phyloP scores from a whole-genome alignment of 2,797 vertebrate species.

The Hozukius guyotensis region DNA sequence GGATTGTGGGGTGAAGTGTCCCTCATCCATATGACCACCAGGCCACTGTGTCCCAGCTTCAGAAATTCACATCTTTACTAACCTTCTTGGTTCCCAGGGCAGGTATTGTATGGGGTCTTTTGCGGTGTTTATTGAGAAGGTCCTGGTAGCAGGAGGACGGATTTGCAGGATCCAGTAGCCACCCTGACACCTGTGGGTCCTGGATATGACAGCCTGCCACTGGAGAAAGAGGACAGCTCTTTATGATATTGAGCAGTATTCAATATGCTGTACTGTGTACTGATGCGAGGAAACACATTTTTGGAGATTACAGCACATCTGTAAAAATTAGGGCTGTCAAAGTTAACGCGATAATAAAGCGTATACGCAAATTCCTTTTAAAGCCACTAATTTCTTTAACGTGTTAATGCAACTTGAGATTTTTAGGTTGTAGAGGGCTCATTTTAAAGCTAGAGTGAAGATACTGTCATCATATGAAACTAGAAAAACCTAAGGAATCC shows the following conservation, averaged over 20 bases:
- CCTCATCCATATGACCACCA: neutral
- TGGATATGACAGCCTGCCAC: constrained; percentile 84
- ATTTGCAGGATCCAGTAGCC: constrained; percentile 91
- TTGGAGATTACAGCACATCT: neutral
- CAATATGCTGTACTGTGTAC: neutral
- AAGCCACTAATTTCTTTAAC: too few relatives aligned
- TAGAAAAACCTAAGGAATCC: too few relatives aligned
- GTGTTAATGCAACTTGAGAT: too few relatives aligned
- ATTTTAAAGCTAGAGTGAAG: too few relatives aligned
- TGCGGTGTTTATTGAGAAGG: constrained; percentile 85
- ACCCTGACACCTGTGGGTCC: constrained; percentile 91
- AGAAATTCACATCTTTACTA: neutral
- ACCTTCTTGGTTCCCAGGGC: constrained; percentile 65
- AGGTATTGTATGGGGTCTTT: constrained; percentile 25
- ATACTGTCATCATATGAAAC: too few relatives aligned
- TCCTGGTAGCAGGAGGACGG: constrained; percentile 84
- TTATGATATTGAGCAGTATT: neutral
- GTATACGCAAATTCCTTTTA: too few relatives aligned
- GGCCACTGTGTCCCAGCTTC: neutral
- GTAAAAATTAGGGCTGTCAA: neutral
- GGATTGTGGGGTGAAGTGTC: neutral
- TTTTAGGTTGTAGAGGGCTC: too few relatives aligned
- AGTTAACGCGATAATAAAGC: too few relatives aligned
- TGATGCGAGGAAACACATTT: neutral
- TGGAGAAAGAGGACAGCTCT: constrained; percentile 52